These are phyloP conservation scores for Drosophila melanica DNA, from an alignment of 1,140 invertebrate genomes.

Conservation along the genomic window DNA sequence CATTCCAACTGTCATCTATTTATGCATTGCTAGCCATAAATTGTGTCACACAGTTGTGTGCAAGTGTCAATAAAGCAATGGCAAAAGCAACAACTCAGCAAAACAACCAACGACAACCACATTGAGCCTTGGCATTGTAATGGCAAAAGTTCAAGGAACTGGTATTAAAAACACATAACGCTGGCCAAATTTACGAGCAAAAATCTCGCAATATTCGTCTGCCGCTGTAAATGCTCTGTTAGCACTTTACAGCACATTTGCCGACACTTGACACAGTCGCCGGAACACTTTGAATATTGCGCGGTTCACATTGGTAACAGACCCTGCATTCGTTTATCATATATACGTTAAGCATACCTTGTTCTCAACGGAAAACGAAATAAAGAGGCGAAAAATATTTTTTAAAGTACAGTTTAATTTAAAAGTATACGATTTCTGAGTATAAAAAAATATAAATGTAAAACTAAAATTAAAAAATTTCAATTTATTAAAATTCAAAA, in stretches of 20 bases:
- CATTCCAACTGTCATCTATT: conserved; percentile 14
- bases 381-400: no score
- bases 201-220: conserved; percentile 20
- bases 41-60: conserved; percentile 56
- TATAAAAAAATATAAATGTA: no score
- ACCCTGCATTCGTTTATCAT: neutral
- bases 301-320: conserved; percentile 5
- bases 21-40: conserved; percentile 63
- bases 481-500: no score
- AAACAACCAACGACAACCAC: conserved; percentile 17
- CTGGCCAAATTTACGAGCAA: conserved; percentile 53
- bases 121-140: conserved; percentile 42
- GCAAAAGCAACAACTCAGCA: conserved; percentile 37
- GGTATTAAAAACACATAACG: conserved; percentile 67
- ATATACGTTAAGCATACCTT: no score
- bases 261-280: conserved; percentile 6
- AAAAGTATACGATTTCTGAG: no score
- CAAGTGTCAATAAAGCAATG: conserved; percentile 72
- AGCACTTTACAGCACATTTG: conserved; percentile 15
- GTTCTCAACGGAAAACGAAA: no score
- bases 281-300: neutral
- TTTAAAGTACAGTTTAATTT: no score
- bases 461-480: no score
- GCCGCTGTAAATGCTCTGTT: conserved; percentile 26
- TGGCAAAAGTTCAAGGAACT: conserved; percentile 38